Evolutionary conservation across 2,888 invertebrate genomes (phyloP).

Genomic region (Athalia cordata): DNA sequence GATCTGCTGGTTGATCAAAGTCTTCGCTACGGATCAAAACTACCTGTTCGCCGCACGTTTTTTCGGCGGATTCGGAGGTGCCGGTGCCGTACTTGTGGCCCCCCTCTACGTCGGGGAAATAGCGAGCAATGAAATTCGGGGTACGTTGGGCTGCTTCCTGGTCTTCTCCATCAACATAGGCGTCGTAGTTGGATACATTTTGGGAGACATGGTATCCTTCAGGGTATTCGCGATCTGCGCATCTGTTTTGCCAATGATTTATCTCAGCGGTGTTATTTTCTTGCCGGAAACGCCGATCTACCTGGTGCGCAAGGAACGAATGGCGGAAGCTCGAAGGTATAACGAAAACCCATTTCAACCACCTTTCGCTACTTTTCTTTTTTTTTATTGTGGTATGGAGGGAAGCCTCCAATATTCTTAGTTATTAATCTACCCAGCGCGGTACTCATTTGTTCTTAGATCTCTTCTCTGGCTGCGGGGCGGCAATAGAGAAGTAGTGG

Average conservation of each 20-base stretch:
- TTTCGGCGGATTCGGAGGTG: slow-evolving; percentile 77
- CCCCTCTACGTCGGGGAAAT: slow-evolving; percentile 82
- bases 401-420: too few relatives aligned
- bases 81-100: slow-evolving; percentile 75
- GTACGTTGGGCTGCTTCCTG: slow-evolving; percentile 75
- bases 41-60: slow-evolving; percentile 76
- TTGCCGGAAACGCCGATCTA: slow-evolving; percentile 78
- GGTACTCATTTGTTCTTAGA: slow-evolving; percentile 50
- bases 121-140: slow-evolving; percentile 76
- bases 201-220: slow-evolving; percentile 74
- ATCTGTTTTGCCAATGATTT: slow-evolving; percentile 70
- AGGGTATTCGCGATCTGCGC: slow-evolving; percentile 71
- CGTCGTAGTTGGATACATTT: slow-evolving; percentile 68
- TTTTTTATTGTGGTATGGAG: not conserved
- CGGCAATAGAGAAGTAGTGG: slow-evolving; percentile 59
- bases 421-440: too few relatives aligned
- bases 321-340: slow-evolving; percentile 69
- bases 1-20: slow-evolving; percentile 78
- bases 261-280: slow-evolving; percentile 70
- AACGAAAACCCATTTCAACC: slow-evolving; percentile 65
- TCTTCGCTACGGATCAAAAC: slow-evolving; percentile 72
- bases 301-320: slow-evolving; percentile 67
- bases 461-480: slow-evolving; percentile 64
- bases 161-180: slow-evolving; percentile 75
- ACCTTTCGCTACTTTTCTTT: slow-evolving; percentile 58